These are phyloP conservation scores for Furcula furcula DNA, from an alignment of 2,888 invertebrate species.

Conservation along the genomic window DNA sequence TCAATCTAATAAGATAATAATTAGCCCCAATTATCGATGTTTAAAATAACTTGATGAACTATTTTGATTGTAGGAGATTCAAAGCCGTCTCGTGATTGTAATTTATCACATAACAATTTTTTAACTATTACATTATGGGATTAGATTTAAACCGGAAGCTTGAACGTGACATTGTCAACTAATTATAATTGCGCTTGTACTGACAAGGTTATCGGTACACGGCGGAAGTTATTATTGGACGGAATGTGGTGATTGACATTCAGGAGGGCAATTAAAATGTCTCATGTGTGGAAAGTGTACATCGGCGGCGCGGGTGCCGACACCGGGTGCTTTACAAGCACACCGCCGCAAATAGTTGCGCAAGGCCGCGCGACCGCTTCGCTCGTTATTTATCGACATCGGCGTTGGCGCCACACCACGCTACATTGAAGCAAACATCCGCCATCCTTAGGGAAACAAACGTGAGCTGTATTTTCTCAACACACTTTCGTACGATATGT, in stretches of 20 bases:
- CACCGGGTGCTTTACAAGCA: conserved; percentile 43
- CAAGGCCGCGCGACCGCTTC: conserved; percentile 64
- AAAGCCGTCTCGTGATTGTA: no score
- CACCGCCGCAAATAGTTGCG: conserved; percentile 67
- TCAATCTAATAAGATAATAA: no score
- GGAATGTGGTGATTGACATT: conserved; percentile 65
- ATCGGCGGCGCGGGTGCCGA: conserved; percentile 31
- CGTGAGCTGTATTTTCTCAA: conserved; percentile 6
- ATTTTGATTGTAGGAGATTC: no score
- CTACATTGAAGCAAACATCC: conserved; percentile 43
- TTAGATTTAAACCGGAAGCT: conserved; percentile 20
- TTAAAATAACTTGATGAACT: no score
- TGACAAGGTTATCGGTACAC: conserved; percentile 36
- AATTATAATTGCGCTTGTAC: conserved; percentile 25
- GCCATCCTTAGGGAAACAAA: conserved; percentile 27
- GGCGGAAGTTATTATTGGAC: conserved; percentile 40
- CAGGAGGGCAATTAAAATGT: conserved; percentile 61
- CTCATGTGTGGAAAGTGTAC: conserved; percentile 27
- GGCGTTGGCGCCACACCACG: conserved; percentile 39
- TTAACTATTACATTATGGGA: no score
- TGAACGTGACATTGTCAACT: conserved; percentile 21
- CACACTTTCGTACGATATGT: no score
- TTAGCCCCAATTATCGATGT: no score
- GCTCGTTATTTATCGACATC: conserved; percentile 55
- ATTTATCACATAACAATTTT: no score